Percentiles rank a stretch among this genome's conserved stretches.
Evolutionary conservation across 2,113 vertebrate species (phyloP).

Genomic region (Phalacrocorax aristotelis): DNA sequence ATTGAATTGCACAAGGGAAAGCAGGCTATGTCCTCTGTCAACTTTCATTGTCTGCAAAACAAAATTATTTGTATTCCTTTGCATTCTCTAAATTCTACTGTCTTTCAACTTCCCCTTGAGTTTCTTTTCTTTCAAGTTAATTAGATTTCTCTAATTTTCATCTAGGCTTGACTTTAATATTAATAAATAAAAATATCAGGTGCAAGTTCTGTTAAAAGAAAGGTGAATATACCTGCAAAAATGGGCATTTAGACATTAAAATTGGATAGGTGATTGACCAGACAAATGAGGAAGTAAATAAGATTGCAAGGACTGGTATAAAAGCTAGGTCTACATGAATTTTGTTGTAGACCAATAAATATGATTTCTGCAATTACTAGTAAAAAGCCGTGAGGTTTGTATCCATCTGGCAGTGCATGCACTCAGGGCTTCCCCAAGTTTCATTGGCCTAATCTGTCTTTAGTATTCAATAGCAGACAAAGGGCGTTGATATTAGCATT

Average conservation of each 20-base stretch:
- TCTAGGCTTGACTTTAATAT: not conserved
- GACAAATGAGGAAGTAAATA: not conserved
- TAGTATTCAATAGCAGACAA: not conserved
- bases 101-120: not conserved
- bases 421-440: not conserved
- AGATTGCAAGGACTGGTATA: not conserved
- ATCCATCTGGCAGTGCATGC: not conserved
- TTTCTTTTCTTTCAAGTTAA: conserved; percentile 1
- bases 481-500: not conserved
- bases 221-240: not conserved
- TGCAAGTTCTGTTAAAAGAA: not conserved
- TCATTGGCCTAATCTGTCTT: not conserved
- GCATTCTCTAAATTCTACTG: not conserved
- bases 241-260: not conserved
- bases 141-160: not conserved
- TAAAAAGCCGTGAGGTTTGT: not conserved
- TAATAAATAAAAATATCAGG: not conserved
- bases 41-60: not conserved
- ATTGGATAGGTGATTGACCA: not conserved
- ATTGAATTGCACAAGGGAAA: not conserved
- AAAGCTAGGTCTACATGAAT: not conserved
- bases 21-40: not conserved
- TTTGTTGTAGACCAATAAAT: not conserved
- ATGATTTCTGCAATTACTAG: not conserved
- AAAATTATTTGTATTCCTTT: not conserved